These are phyloP conservation scores for Phyllotreta cruciferae DNA, from an alignment of 2,888 invertebrate genomes.

Conservation along the genomic window DNA sequence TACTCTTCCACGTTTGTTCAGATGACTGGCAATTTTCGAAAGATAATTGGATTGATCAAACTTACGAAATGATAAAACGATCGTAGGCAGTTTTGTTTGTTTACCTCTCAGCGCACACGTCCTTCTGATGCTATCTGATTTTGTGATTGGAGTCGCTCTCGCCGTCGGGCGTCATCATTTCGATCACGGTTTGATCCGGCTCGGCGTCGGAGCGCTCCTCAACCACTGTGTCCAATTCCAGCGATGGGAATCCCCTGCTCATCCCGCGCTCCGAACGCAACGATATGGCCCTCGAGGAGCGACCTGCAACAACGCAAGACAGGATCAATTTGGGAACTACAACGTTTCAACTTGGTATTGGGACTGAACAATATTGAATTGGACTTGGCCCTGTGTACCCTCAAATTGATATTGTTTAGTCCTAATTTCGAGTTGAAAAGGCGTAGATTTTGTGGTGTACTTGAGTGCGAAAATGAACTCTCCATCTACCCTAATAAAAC, in stretches of 20 bases:
- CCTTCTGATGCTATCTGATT: conserved; percentile 56
- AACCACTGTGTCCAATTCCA: conserved; percentile 83
- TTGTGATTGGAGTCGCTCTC: conserved; percentile 42
- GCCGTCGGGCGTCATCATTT: conserved; percentile 58
- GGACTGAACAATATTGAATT: too few species aligned
- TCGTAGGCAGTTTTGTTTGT: not conserved
- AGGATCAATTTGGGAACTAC: too few species aligned
- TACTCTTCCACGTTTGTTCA: not conserved
- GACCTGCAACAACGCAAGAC: conserved; percentile 57
- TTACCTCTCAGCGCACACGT: conserved; percentile 55
- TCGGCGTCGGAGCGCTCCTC: conserved; percentile 84
- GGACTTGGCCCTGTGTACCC: too few species aligned
- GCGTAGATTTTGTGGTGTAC: too few species aligned
- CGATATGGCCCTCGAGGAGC: conserved; percentile 68
- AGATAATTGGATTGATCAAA: not conserved
- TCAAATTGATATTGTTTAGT: too few species aligned
- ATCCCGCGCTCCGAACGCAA: conserved; percentile 71
- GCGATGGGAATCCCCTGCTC: conserved; percentile 76
- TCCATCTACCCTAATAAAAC: too few species aligned
- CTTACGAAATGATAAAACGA: not conserved
- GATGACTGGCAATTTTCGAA: not conserved
- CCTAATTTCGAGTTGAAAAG: too few species aligned
- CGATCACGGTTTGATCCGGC: conserved; percentile 60
- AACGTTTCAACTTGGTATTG: too few species aligned
- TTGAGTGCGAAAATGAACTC: too few species aligned